phyloP scores from a whole-genome alignment of 2,888 invertebrate species.

The Aradus depressus region DNA sequence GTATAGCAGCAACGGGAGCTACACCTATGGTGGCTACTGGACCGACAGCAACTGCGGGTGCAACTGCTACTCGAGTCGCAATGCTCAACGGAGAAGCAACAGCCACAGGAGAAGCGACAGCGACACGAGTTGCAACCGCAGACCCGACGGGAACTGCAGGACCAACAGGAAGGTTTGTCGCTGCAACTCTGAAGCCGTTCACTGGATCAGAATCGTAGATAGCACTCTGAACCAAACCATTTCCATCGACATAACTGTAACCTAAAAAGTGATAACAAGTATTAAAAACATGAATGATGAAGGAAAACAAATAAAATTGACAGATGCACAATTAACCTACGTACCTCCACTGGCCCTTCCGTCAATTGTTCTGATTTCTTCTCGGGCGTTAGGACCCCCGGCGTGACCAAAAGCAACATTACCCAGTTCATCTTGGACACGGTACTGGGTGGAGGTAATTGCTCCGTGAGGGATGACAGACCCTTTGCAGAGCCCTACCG shows the following conservation, averaged over 20 bases:
- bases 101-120: not conserved
- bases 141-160: conserved; percentile 11
- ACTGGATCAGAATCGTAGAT: conserved; percentile 50
- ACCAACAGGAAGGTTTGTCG: conserved; percentile 46
- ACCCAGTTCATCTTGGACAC: conserved; percentile 48
- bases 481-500: too few species aligned
- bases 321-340: too few species aligned
- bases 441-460: conserved; percentile 42
- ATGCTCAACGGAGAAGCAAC: conserved; percentile 1
- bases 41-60: not conserved
- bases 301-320: too few species aligned
- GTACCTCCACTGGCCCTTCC: conserved; percentile 45
- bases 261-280: too few species aligned
- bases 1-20: too few species aligned
- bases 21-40: too few species aligned
- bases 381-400: conserved; percentile 51
- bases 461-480: too few species aligned
- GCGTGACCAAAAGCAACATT: conserved; percentile 51
- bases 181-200: conserved; percentile 54
- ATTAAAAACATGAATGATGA: too few species aligned
- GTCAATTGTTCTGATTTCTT: conserved; percentile 47
- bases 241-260: conserved; percentile 55
- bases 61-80: not conserved
- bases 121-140: not conserved
- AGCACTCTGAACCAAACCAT: conserved; percentile 51